Evolutionary conservation across 2,113 vertebrate genomes (phyloP).

Genomic region (Grammatotria lemairii): DNA sequence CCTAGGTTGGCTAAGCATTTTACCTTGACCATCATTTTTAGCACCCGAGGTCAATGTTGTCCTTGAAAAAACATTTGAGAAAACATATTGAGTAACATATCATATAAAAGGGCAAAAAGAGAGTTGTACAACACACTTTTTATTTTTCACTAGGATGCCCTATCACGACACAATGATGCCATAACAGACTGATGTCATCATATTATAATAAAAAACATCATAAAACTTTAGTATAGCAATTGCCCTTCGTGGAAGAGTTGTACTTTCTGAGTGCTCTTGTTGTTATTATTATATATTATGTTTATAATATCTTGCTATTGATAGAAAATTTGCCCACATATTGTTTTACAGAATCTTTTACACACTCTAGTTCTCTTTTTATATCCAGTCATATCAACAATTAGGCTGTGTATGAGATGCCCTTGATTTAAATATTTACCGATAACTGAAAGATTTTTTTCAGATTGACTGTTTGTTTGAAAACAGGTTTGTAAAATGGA

Average conservation of each 20-base stretch:
- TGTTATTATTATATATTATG: not conserved
- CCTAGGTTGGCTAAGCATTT: not conserved
- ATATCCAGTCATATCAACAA: not conserved
- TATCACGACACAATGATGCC: fast-evolving
- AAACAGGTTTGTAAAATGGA: not conserved
- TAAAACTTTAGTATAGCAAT: not conserved
- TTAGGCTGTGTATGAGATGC: not conserved
- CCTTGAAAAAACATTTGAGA: not conserved
- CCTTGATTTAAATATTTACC: not conserved
- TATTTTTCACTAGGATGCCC: not conserved
- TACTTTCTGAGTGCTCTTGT: not conserved
- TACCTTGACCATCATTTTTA: not conserved
- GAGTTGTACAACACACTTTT: not conserved
- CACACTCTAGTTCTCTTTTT: not conserved
- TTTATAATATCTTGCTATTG: not conserved
- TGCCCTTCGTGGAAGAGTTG: not conserved
- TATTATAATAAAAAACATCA: not conserved
- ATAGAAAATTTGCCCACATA: not conserved
- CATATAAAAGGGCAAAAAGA: not conserved
- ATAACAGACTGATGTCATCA: fast-evolving
- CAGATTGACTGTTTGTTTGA: not conserved
- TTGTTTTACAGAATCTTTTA: not conserved
- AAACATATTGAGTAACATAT: not conserved
- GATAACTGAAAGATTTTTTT: not conserved
- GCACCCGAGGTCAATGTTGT: not conserved